Percentiles rank a stretch among this genome's conserved stretches.
phyloP scores from a whole-genome alignment of 2,888 invertebrate species.

The Pseudococcus viburni region DNA sequence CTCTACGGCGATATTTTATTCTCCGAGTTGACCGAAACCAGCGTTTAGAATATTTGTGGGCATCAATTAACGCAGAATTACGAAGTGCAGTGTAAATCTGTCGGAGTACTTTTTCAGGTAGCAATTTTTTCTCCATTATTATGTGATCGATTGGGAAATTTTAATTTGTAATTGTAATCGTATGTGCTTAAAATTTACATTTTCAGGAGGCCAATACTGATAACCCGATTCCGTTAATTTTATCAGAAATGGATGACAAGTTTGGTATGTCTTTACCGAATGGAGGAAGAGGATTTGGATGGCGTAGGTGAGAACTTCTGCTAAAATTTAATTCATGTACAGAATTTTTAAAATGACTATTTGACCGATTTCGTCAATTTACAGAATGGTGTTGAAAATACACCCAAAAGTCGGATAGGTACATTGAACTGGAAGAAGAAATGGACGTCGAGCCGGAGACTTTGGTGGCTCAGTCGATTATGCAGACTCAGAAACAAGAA shows the following conservation, averaged over 20 bases:
- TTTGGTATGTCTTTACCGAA: conserved; percentile 66
- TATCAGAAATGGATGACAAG: conserved; percentile 77
- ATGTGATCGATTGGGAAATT: neutral
- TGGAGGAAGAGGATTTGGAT: conserved; percentile 54
- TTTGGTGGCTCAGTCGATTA: conserved; percentile 68
- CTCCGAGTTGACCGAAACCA: conserved; percentile 75
- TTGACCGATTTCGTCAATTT: conserved; percentile 65
- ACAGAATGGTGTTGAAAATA: conserved; percentile 77
- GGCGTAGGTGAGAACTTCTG: conserved; percentile 58
- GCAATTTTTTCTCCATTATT: neutral
- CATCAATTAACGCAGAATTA: conserved; percentile 71
- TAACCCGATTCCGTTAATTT: conserved; percentile 74
- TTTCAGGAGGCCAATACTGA: conserved; percentile 76
- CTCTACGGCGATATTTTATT: conserved; percentile 85
- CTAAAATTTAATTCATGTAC: neutral
- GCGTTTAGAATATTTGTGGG: conserved; percentile 72
- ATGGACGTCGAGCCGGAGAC: conserved; percentile 67
- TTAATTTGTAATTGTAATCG: neutral
- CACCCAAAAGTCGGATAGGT: conserved; percentile 76
- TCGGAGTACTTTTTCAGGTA: conserved; percentile 73
- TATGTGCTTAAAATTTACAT: neutral
- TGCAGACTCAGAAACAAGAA: conserved; percentile 71
- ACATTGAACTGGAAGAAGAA: conserved; percentile 71
- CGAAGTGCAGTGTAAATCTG: conserved; percentile 76
- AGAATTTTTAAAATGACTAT: conserved; percentile 50